Evolutionary conservation across 1,140 invertebrate species (phyloP).

Genomic region (Linepithema humile): DNA sequence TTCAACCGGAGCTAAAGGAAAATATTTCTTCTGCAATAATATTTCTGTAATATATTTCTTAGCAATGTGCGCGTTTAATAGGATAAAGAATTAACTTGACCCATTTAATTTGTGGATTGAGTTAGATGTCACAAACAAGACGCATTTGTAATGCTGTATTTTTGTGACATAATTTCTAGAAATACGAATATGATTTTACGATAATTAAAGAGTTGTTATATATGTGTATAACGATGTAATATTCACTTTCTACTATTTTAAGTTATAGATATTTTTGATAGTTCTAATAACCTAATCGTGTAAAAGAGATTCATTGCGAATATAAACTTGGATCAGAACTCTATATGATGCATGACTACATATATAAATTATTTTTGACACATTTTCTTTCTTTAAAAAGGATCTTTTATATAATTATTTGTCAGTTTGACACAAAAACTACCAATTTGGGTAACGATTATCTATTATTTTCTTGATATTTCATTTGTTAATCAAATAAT

Average conservation of each 20-base stretch:
- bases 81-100: neutral
- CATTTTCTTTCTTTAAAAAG: too few species aligned
- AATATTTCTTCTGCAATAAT: conserved; percentile 38
- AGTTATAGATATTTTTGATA: neutral
- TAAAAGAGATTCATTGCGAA: too few species aligned
- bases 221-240: neutral
- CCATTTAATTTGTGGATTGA: conserved; percentile 11
- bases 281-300: neutral
- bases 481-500: neutral
- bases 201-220: too few species aligned
- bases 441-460: neutral
- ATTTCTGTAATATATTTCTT: conserved; percentile 37
- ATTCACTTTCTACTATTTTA: neutral
- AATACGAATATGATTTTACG: neutral
- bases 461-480: neutral
- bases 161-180: neutral
- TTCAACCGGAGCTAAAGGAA: neutral
- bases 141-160: neutral
- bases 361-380: too few species aligned
- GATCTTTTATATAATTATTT: neutral
- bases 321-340: too few species aligned
- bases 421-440: neutral
- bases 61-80: conserved; percentile 12
- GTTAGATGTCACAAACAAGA: neutral
- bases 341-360: too few species aligned